phyloP scores from a whole-genome alignment of 2,113 vertebrate genomes.

The Vidua macroura region DNA sequence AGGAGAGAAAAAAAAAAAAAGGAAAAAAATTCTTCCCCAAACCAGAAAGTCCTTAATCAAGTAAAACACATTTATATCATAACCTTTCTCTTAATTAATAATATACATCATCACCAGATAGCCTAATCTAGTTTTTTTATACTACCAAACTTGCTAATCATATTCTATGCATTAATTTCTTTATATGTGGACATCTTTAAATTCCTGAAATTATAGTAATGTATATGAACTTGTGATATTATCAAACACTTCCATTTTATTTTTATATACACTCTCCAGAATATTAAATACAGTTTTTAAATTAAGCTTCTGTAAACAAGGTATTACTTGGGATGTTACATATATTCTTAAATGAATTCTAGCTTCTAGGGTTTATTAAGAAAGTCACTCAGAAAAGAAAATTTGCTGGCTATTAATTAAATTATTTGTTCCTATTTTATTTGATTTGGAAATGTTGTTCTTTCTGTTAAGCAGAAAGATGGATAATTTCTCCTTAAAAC shows the following conservation, averaged over 20 bases:
- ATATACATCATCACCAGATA: not conserved
- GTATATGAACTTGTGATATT: not conserved
- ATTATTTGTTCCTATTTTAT: not conserved
- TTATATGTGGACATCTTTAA: not conserved
- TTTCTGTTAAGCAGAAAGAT: not conserved
- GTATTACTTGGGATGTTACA: not conserved
- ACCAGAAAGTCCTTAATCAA: not conserved
- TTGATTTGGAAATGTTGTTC: not conserved
- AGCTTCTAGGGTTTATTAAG: not conserved
- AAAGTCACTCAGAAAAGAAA: not conserved
- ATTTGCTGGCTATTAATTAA: not conserved
- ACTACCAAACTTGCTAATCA: not conserved
- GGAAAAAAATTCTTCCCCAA: not conserved
- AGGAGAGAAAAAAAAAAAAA: not conserved
- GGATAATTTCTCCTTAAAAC: not conserved
- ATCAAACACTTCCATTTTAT: not conserved
- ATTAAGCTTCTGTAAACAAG: not conserved
- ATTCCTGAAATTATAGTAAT: not conserved
- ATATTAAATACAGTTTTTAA: not conserved
- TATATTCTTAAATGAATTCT: not conserved
- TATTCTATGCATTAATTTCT: not conserved
- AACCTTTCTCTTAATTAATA: not conserved
- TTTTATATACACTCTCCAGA: not conserved
- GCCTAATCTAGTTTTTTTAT: not conserved
- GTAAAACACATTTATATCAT: not conserved